Evolutionary conservation across 35 echinoderm and acorn worm species (phyloP), one percentile per base, ranked within the genome.

Genomic region (Holothuria glaberrima): DNA sequence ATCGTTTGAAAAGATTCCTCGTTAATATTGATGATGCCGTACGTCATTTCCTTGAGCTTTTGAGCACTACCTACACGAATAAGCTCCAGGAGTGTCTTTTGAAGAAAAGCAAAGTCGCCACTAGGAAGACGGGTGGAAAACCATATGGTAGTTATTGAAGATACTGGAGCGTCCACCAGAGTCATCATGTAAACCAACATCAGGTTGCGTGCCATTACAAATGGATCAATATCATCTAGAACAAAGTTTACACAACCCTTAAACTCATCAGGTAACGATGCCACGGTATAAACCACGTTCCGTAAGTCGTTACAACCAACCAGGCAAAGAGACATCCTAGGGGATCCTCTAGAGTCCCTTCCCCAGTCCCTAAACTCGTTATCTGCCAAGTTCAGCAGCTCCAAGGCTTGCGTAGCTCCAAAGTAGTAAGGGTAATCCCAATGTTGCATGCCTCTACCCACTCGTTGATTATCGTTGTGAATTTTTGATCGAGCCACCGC

Each of bases 141-240:
- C 86, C 91, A 93, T 30, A 93, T 74, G 38, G 86, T 89, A 38
- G 91, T 38, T 24, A 89, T 71, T 21, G 36, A 30, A 7, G 14
- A 19, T 4, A 21, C 58, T 7, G 36, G 33, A 10, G 20, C 79
- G 1, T 71, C 22, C n/a, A 57, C 48, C 4, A 61, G 12, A 27
- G 83, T 68, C 75, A 91, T 89, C 56, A 94, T 91, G 50, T 71
- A 94, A 6, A 94, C 35, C 59, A 91, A 88, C 18, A 94, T n/a
- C 22, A 91, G 89, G 60, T 94, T 94, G 27, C 93, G 79, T 18
- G 93, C 93, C 67, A 91, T 80, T 30, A 90, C 74, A 81, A 91
- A 91, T 10, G 89, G 89, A 82, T 91, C 89, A 21, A 88, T 79
- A 74, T 94, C 93, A 38, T 87, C 72, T 25, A 94, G 22, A 10